A percentile compares a stretch with the other conserved stretches of the same genome.
Conservation (phyloP, 2,113 vertebrate species). For the Prolemur simus region DNA sequence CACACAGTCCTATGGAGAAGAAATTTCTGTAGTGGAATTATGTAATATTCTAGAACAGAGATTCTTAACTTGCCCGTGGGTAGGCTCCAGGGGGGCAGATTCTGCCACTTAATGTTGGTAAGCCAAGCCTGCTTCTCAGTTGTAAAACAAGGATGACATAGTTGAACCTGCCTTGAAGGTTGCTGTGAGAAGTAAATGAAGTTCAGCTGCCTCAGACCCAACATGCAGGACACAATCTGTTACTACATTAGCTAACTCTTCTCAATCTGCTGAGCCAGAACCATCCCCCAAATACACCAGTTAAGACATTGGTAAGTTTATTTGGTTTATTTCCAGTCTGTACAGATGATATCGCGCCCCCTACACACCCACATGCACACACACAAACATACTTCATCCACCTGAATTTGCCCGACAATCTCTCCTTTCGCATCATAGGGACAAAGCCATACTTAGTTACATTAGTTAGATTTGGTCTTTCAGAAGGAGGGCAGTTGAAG, state of each 20-base stretch:
- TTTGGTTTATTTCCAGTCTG: constrained; percentile 70
- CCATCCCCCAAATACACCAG: constrained; percentile 17
- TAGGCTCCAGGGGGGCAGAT: not conserved
- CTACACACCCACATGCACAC: not conserved
- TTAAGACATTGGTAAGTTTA: not conserved
- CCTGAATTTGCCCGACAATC: not conserved
- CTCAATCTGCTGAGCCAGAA: not conserved
- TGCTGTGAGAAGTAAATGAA: not conserved
- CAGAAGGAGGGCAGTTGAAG: constrained; percentile 48
- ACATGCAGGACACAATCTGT: not conserved
- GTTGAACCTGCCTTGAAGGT: not conserved
- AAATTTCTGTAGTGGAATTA: not conserved
- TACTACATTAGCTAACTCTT: not conserved
- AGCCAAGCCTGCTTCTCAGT: not conserved
- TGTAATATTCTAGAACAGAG: not conserved
- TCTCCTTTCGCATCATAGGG: constrained; percentile 32
- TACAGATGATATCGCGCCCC: not conserved
- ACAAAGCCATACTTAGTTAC: constrained; percentile 42
- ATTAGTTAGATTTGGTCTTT: constrained; percentile 70
- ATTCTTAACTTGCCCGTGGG: not conserved
- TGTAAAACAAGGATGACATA: not conserved
- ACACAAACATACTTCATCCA: not conserved
- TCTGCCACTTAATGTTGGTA: not conserved
- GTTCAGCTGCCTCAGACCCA: not conserved
- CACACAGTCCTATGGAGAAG: not conserved